A percentile compares a stretch with the other conserved stretches of the same genome.
phyloP scores from a whole-genome alignment of 2,113 vertebrate species.

The Vimba vimba region DNA sequence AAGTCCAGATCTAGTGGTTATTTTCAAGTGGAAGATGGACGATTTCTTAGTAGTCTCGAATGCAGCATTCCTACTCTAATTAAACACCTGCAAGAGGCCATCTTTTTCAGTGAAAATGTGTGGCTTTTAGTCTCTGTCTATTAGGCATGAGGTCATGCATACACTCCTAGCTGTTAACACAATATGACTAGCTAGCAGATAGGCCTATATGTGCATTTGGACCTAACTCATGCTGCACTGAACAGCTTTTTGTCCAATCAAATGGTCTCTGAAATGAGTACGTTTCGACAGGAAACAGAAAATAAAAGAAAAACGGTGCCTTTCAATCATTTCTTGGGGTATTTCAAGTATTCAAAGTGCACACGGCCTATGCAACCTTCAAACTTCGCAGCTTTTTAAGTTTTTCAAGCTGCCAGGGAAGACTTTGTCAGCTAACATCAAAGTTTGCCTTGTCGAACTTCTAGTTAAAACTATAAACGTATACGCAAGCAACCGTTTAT shows the following conservation, averaged over 20 bases:
- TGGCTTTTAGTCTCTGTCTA: neutral
- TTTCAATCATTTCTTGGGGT: neutral
- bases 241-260: neutral
- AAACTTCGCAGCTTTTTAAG: neutral
- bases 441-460: neutral
- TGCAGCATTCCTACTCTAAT: no score
- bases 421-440: constrained; percentile 18
- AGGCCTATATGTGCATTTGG: no score
- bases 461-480: constrained; percentile 5
- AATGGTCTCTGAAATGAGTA: neutral
- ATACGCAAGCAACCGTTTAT: neutral
- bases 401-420: neutral
- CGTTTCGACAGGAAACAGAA: neutral
- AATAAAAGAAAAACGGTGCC: neutral
- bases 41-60: neutral
- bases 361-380: neutral
- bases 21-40: neutral
- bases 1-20: neutral
- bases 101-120: neutral
- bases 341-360: neutral
- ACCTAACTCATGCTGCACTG: no score
- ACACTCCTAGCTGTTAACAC: no score
- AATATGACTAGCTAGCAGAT: no score
- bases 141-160: no score
- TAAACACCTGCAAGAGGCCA: neutral